A percentile compares a stretch with the other conserved stretches of the same genome.
phyloP scores from a whole-genome alignment of 2,113 vertebrate genomes.

The Apeltes quadracus region DNA sequence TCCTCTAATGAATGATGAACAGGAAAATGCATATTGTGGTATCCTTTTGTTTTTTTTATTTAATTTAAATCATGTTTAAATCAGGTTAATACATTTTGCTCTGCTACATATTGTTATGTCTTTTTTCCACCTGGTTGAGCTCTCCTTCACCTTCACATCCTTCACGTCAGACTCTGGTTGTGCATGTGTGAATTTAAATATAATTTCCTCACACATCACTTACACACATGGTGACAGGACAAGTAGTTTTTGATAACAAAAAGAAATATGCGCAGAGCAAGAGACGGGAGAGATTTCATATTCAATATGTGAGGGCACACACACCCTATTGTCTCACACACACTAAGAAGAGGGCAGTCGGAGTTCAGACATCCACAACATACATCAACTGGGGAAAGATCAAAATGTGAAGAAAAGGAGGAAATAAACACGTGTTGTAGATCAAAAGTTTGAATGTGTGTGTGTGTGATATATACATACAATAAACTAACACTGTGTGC shows the following conservation, averaged over 20 bases:
- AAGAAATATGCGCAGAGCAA: slow-evolving; percentile 4
- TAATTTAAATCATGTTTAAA: too few species aligned
- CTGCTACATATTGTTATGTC: too few species aligned
- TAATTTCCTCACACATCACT: not conserved
- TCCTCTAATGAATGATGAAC: not conserved
- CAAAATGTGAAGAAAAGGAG: slow-evolving; percentile 1
- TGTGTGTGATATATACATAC: slow-evolving; percentile 7
- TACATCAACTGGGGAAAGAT: slow-evolving; percentile 21
- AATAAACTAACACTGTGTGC: not conserved
- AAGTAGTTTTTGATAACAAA: slow-evolving; percentile 6
- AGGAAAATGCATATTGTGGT: not conserved
- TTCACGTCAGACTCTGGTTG: slow-evolving; percentile 34
- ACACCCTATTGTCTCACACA: not conserved
- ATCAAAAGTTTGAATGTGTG: not conserved
- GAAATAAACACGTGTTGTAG: slow-evolving; percentile 1
- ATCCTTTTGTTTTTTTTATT: too few species aligned
- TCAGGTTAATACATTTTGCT: too few species aligned
- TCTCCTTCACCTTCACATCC: slow-evolving; percentile 46
- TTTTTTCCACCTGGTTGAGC: slow-evolving; percentile 50
- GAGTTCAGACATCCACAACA: slow-evolving; percentile 8
- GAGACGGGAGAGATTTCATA: not conserved
- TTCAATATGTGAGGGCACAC: not conserved
- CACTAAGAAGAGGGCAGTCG: not conserved
- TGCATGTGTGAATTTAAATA: too few species aligned
- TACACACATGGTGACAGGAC: not conserved